Base-by-base conservation (phyloP, 2,797 vertebrate genomes). In the Spheniscus humboldti region DNA sequence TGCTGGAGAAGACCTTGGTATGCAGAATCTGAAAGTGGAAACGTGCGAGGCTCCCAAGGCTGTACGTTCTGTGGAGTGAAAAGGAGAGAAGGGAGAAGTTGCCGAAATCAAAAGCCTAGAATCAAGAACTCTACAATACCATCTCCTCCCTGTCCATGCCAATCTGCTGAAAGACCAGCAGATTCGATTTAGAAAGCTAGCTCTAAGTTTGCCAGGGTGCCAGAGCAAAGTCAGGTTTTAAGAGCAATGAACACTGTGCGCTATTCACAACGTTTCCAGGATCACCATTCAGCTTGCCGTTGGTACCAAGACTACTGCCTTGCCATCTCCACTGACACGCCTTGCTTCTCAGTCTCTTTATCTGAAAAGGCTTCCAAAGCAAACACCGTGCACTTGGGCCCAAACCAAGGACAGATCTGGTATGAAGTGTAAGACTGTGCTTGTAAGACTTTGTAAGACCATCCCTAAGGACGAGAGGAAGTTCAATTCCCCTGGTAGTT, bases 11-110 rank as follows among this genome's bases (percentile, higher is more conserved):
- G 93, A 64, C 73, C 92, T n/a, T 27, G 83, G 53, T 87, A 86
- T 18, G 97, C 97, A 55, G 76, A 47, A 60, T 98, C 96, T 10
- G 94, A 87, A 57, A 98, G 95, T 2, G 97, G 97, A 90, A 98
- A 98, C 13, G 63, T 88, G 59, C 94, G 86, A 89, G 82, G 92
- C 64, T 98, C 97, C 98, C 97, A 97, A 5, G 97, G 97, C 86
- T 78, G 92, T 31, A 95, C n/a, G 2, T 67, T 92, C 98, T 97
- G 90, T 25, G 64, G 35, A 67, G 28, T 5, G 4, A 66, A 23
- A 48, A n/a, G 18, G 20, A 92, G 62, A 82, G 28, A 68, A 50
- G 68, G 57, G 19, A 25, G 56, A 39, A 10, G 25, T 7, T 30
- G 56, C 23, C 39, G 43, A 27, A 24, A 39, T 25, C 37, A 35